Evolutionary conservation across 2,888 invertebrate species (phyloP), one percentile per base, ranked within the genome.

Genomic region (Hydriomena furcata): DNA sequence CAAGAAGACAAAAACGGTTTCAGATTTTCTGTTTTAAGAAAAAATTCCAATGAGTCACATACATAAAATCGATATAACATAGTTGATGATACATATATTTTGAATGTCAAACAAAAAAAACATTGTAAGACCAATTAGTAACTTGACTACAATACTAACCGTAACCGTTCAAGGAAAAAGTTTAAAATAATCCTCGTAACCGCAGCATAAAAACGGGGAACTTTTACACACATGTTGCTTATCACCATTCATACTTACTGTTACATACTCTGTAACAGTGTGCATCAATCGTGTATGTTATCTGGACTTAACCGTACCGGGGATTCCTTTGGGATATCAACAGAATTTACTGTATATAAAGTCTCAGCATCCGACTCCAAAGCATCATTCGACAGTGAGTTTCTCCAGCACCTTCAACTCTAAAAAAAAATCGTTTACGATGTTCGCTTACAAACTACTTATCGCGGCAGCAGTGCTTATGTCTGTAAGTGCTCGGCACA

Each of bases 251-350:
- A 10, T n/a, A n/a, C n/a, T n/a, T n/a, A n/a, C n/a, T n/a, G n/a
- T n/a, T n/a, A n/a, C n/a, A n/a, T n/a, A n/a, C 12, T 4, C 24
- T 23, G 7, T 40, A 30, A 7, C 8, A 40, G 21, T 41, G 12
- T 3, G 40, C 20, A 21, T 21, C 25, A 10, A 12, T 23, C 3
- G 23, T 21, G 2, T 13, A 6, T 12, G n/a, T 8, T 31, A 45
- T 30, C 47, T 12, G 40, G 35, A 41, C 41, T 35, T 47, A 5
- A 42, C 46, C 42, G 46, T 23, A 7, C 6, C 46, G 52, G 52
- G 52, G 52, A 52, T 43, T 52, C 32, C 37, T 42, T 24, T 28
- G 28, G 37, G 28, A 42, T 37, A 38, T 32, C 36, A 35, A 21
- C 12, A 5, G 0, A 30, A 28, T 6, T n/a, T 8, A 35, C 30